A percentile compares a stretch with the other conserved stretches of the same genome.
Conservation (phyloP, 2,888 invertebrate species). For the Drosophila mettleri region DNA sequence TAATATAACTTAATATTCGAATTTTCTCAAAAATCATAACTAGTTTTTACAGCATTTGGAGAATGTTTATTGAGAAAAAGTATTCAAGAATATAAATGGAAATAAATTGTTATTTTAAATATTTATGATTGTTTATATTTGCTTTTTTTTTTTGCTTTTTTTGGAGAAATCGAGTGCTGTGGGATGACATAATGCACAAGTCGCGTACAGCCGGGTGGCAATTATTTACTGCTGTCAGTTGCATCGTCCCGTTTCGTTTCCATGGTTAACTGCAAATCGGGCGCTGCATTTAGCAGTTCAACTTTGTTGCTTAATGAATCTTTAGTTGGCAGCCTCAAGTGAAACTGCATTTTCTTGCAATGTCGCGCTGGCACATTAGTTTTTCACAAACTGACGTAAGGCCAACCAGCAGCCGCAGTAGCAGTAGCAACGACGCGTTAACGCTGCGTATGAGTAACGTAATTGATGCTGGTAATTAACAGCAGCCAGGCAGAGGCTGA, state of each 20-base stretch:
- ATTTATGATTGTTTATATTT: constrained; percentile 8
- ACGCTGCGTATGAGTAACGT: constrained; percentile 73
- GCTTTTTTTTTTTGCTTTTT: background rate
- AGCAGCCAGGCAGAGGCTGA: constrained; percentile 5
- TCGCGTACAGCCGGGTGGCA: constrained; percentile 12
- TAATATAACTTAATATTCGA: background rate
- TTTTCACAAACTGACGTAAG: constrained; percentile 65
- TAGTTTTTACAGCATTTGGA: constrained; percentile 1
- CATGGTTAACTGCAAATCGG: constrained; percentile 68
- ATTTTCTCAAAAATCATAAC: background rate
- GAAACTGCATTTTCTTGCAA: constrained; percentile 84
- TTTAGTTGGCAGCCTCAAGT: constrained; percentile 82
- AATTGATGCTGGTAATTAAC: constrained; percentile 73
- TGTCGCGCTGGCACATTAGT: constrained; percentile 71
- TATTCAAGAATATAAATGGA: constrained; percentile 7
- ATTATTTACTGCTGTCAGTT: constrained; percentile 25
- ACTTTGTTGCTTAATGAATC: constrained; percentile 51
- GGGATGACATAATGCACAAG: constrained; percentile 11
- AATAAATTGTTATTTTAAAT: constrained; percentile 2
- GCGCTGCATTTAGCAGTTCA: constrained; percentile 25
- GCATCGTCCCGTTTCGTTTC: constrained; percentile 57
- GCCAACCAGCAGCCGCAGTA: constrained; percentile 50
- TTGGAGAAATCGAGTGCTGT: constrained; percentile 2
- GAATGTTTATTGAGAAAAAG: background rate
- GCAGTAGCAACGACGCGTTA: constrained; percentile 19